These are phyloP conservation scores for Brotula barbata DNA, from an alignment of 2,797 vertebrate genomes.

Conservation along the genomic window DNA sequence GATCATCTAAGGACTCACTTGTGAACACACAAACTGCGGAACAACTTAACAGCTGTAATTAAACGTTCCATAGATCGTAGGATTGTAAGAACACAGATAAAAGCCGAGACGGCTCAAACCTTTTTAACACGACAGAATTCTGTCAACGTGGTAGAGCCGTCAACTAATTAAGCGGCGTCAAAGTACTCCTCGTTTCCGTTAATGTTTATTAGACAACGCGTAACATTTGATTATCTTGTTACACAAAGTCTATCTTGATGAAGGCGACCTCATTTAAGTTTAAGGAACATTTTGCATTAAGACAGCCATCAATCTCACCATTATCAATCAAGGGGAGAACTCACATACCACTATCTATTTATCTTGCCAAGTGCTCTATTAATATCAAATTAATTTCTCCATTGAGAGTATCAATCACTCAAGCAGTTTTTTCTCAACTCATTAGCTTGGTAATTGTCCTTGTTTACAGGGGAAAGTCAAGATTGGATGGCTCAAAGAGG, in stretches of 20 bases:
- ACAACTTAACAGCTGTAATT: constrained; percentile 33
- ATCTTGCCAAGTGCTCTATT: constrained; percentile 82
- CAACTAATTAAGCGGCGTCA: not conserved
- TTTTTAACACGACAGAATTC: not conserved
- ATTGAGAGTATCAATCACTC: constrained; percentile 82
- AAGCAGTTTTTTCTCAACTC: constrained; percentile 68
- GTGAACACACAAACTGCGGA: constrained; percentile 29
- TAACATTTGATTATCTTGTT: constrained; percentile 35
- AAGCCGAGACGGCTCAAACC: constrained; percentile 8
- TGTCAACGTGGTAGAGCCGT: not conserved
- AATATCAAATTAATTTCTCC: constrained; percentile 81
- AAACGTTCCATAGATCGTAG: constrained; percentile 44
- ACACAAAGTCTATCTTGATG: constrained; percentile 52
- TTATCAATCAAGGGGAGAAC: constrained; percentile 77
- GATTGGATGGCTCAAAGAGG: constrained; percentile 55
- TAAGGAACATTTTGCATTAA: constrained; percentile 63
- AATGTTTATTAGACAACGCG: constrained; percentile 9
- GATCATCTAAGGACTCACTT: constrained; percentile 40
- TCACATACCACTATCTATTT: constrained; percentile 78
- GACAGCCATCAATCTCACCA: constrained; percentile 77
- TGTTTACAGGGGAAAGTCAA: constrained; percentile 80
- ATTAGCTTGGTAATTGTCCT: constrained; percentile 83
- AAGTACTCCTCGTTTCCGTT: constrained; percentile 10
- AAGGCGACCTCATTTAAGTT: constrained; percentile 59
- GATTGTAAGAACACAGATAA: constrained; percentile 15